phyloP scores from a whole-genome alignment of 1,140 invertebrate genomes.

The Dryas iulia region DNA sequence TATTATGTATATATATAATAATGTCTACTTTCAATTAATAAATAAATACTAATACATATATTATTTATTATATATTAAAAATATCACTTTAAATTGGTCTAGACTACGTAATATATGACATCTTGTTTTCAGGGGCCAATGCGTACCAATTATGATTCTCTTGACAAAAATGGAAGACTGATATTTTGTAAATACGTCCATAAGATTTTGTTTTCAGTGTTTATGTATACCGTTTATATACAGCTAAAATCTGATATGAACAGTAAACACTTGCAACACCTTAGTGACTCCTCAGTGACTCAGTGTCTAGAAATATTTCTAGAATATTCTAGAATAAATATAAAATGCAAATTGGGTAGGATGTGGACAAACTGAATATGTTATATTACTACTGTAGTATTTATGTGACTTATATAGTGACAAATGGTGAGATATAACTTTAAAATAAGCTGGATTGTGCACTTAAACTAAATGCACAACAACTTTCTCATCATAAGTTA shows the following conservation, averaged over 20 bases:
- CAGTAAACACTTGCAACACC: too few species aligned
- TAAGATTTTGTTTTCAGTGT: neutral
- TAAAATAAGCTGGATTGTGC: neutral
- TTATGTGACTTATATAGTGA: neutral
- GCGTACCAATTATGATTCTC: neutral
- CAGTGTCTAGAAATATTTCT: too few species aligned
- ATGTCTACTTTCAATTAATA: neutral
- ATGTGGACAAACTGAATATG: neutral
- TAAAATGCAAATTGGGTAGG: constrained; percentile 4
- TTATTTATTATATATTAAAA: neutral
- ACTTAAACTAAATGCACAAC: constrained; percentile 41
- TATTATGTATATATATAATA: too few species aligned
- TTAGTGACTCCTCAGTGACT: too few species aligned
- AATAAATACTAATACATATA: neutral
- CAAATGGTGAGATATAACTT: neutral
- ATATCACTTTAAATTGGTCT: neutral
- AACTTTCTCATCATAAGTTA: constrained; percentile 42
- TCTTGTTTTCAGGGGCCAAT: neutral
- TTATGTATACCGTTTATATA: neutral
- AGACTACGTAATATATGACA: neutral
- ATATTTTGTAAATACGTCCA: neutral
- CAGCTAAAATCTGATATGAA: neutral
- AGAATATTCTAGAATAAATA: neutral
- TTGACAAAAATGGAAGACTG: neutral
- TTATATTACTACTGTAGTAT: neutral